Evolutionary conservation across 2,888 invertebrate genomes (phyloP).

Genomic region (Gnatocerus cornutus): DNA sequence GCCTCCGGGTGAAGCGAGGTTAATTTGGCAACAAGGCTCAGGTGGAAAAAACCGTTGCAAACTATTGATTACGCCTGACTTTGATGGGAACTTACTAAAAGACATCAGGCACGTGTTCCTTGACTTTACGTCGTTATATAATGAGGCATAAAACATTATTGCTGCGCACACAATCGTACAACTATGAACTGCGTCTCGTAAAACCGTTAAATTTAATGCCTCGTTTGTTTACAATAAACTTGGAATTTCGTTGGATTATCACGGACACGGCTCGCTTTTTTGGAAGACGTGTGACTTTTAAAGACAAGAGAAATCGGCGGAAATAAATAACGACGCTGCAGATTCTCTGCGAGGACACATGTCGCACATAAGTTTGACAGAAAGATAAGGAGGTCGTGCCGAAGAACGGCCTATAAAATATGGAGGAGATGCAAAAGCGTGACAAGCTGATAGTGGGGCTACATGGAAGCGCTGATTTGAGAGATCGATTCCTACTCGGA

Average conservation of each 20-base stretch:
- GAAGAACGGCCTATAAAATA: slow-evolving; percentile 47
- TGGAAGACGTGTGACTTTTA: background rate
- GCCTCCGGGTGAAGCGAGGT: slow-evolving; percentile 16
- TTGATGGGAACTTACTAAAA: slow-evolving; percentile 16
- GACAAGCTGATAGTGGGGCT: slow-evolving; percentile 56
- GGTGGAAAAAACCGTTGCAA: slow-evolving; percentile 11
- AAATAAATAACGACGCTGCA: slow-evolving; percentile 22
- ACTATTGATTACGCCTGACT: slow-evolving; percentile 17
- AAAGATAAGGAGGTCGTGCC: slow-evolving; percentile 43
- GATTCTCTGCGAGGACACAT: slow-evolving; percentile 19
- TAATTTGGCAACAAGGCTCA: slow-evolving; percentile 23
- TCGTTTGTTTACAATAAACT: slow-evolving; percentile 51
- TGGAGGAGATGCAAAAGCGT: slow-evolving; percentile 50
- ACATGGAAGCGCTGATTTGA: slow-evolving; percentile 66
- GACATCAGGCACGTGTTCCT: slow-evolving; percentile 43
- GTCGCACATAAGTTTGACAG: slow-evolving; percentile 35
- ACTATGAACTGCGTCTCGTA: slow-evolving; percentile 46
- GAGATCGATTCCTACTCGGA: slow-evolving; percentile 68
- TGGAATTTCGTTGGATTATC: slow-evolving; percentile 29
- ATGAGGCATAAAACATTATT: slow-evolving; percentile 48
- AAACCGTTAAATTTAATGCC: slow-evolving; percentile 51
- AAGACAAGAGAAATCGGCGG: slow-evolving; percentile 15
- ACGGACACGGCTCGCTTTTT: background rate
- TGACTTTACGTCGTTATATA: slow-evolving; percentile 40
- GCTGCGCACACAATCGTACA: slow-evolving; percentile 38